These are phyloP conservation scores for Keiferia lycopersicella DNA, from an alignment of 2,888 invertebrate species.

Conservation along the genomic window DNA sequence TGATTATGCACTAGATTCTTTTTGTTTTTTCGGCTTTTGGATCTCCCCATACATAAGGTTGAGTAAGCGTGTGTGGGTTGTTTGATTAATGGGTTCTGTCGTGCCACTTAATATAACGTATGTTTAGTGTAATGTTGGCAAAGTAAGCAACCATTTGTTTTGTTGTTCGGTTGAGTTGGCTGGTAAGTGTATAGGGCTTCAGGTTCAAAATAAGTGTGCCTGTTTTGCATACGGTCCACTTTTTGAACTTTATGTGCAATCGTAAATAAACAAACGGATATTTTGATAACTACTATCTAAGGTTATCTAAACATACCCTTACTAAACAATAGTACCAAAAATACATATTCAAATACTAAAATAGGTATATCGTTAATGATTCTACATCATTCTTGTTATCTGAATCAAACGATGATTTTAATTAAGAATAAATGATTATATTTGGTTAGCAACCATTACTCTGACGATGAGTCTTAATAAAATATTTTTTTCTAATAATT, in stretches of 20 bases:
- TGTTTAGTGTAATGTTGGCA: slow-evolving; percentile 49
- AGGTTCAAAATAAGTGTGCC: neutral
- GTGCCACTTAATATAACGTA: slow-evolving; percentile 47
- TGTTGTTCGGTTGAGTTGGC: slow-evolving; percentile 3
- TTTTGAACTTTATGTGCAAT: neutral
- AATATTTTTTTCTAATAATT: neutral
- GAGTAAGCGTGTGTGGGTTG: slow-evolving; percentile 48
- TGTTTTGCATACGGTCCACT: neutral
- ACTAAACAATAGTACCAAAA: too few species aligned
- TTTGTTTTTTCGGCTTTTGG: slow-evolving; percentile 43
- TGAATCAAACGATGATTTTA: too few species aligned
- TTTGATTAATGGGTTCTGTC: slow-evolving; percentile 52
- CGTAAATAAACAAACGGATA: too few species aligned
- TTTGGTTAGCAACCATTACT: neutral
- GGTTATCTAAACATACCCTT: too few species aligned
- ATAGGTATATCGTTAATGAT: too few species aligned
- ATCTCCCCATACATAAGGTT: slow-evolving; percentile 47
- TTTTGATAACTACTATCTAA: too few species aligned
- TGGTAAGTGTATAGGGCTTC: neutral
- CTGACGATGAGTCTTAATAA: neutral
- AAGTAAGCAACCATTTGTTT: slow-evolving; percentile 35
- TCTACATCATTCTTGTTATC: too few species aligned
- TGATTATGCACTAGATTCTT: slow-evolving; percentile 40
- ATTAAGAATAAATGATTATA: too few species aligned
- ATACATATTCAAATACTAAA: too few species aligned